Evolutionary conservation across 2,797 vertebrate genomes (phyloP).

Genomic region (Muscicapa striata): DNA sequence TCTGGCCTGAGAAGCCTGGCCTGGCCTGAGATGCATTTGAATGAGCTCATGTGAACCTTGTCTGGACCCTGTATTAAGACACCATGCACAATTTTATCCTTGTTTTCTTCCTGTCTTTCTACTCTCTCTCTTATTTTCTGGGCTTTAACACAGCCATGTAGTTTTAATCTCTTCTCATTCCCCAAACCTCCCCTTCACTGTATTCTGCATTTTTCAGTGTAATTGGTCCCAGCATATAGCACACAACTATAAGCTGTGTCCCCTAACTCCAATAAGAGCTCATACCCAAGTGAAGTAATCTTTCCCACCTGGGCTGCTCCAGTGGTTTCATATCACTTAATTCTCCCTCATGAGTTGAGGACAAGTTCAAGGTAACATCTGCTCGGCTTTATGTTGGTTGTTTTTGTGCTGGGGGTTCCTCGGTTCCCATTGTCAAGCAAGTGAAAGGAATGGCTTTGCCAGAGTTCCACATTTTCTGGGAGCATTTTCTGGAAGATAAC

Average conservation of each 20-base stretch:
- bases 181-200: neutral
- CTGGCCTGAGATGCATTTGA: neutral
- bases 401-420: neutral
- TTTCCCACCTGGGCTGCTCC: conserved; percentile 12
- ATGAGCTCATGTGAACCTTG: neutral
- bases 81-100: neutral
- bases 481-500: neutral
- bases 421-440: neutral
- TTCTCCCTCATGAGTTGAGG: conserved; percentile 3
- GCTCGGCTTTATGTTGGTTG: neutral
- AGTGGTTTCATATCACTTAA: conserved; percentile 13
- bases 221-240: neutral
- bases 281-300: neutral
- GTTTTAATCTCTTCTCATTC: neutral
- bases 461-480: neutral
- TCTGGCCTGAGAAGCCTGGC: neutral
- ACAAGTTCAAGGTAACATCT: conserved; percentile 48
- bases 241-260: neutral
- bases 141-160: neutral
- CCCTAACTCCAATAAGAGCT: neutral
- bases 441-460: neutral
- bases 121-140: neutral
- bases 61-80: neutral
- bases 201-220: neutral
- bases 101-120: neutral